Evolutionary conservation across 2,797 vertebrate genomes (phyloP).

Genomic region (Chelonia mydas): DNA sequence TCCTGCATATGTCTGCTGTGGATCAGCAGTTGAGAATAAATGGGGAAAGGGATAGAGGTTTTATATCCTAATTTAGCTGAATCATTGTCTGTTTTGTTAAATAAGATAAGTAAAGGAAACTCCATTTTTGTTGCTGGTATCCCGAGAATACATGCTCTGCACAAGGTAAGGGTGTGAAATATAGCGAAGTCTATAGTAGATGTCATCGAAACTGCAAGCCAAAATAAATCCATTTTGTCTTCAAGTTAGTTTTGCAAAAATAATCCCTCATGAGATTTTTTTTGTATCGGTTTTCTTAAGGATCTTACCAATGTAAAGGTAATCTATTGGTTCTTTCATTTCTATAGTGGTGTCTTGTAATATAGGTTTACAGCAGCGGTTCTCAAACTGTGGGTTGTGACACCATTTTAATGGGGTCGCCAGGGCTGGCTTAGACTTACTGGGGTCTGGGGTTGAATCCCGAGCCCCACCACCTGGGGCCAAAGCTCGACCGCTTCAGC

Average conservation of each 20-base stretch:
- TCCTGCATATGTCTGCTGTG: not conserved
- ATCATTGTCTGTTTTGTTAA: not conserved
- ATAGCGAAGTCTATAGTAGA: not conserved
- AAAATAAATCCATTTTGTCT: constrained; percentile 6
- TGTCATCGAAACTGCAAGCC: constrained; percentile 45
- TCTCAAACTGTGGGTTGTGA: no score
- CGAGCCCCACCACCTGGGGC: no score
- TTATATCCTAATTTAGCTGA: not conserved
- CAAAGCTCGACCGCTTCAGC: no score
- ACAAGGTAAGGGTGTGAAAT: not conserved
- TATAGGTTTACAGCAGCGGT: no score
- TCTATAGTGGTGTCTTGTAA: not conserved
- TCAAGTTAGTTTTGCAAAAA: not conserved
- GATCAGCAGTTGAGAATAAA: constrained; percentile 5
- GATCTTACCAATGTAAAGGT: not conserved
- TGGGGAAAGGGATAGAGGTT: not conserved
- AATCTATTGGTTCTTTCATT: not conserved
- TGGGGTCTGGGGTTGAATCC: no score
- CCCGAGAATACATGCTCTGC: not conserved
- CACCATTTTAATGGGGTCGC: no score
- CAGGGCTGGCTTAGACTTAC: no score
- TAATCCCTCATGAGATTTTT: not conserved
- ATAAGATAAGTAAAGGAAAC: not conserved
- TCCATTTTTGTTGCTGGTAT: not conserved
- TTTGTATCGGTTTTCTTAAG: not conserved